phyloP scores from a whole-genome alignment of 2,888 invertebrate genomes.

The Epinotia brunnichana region DNA sequence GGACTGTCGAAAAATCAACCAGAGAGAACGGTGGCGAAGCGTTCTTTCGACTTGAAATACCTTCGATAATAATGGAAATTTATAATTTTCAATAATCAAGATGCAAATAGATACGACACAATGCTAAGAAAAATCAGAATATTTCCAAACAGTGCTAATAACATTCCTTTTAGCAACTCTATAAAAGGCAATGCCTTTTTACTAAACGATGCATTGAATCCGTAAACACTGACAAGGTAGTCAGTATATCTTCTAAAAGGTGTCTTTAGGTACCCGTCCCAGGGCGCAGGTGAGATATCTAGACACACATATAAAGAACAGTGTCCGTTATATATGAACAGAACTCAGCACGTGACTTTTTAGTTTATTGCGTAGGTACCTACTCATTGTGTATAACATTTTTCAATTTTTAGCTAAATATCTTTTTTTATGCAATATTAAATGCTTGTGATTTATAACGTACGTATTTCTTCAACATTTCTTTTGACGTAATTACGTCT shows the following conservation, averaged over 20 bases:
- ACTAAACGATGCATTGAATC: constrained; percentile 24
- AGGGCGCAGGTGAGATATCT: constrained; percentile 32
- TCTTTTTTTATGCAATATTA: too few relatives aligned
- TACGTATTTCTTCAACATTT: too few relatives aligned
- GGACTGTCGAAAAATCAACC: too few relatives aligned
- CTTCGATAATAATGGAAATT: too few relatives aligned
- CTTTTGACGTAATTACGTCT: too few relatives aligned
- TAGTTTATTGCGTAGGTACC: background rate
- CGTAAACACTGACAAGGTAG: constrained; percentile 33
- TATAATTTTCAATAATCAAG: too few relatives aligned
- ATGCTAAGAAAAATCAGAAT: too few relatives aligned
- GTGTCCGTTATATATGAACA: background rate
- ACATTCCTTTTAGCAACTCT: background rate
- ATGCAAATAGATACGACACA: too few relatives aligned
- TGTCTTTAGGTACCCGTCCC: constrained; percentile 38
- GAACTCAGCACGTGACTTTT: constrained; percentile 5
- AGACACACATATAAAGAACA: constrained; percentile 11
- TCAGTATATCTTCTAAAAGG: constrained; percentile 35
- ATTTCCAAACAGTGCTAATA: background rate
- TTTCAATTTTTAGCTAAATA: background rate
- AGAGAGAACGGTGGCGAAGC: too few relatives aligned
- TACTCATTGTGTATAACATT: background rate
- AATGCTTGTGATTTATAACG: too few relatives aligned
- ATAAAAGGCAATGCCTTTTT: background rate
- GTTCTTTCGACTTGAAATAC: too few relatives aligned